Evolutionary conservation across 2,888 invertebrate genomes (phyloP).

Genomic region (Rhodophaea formosa): DNA sequence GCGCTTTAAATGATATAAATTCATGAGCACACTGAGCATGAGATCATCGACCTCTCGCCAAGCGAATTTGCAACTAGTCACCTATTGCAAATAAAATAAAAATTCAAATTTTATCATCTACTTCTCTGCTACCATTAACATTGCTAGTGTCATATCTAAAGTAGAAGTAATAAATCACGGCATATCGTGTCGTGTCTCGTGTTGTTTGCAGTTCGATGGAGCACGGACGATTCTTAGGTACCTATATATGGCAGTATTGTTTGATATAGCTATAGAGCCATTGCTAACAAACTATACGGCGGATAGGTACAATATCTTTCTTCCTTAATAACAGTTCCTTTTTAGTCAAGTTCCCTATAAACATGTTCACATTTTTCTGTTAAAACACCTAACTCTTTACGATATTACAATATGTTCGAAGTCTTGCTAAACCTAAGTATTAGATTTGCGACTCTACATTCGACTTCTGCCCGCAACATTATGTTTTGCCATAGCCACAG

Average conservation of each 20-base stretch:
- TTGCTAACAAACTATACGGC: background rate
- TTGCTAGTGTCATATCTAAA: background rate
- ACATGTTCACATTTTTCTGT: no score
- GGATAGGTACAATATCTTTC: background rate
- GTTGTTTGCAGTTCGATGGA: slow-evolving; percentile 22
- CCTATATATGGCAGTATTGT: slow-evolving; percentile 18
- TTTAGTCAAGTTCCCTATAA: background rate
- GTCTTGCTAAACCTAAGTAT: no score
- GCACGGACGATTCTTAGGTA: slow-evolving; percentile 32
- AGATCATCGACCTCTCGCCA: slow-evolving; percentile 7
- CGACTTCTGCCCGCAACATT: no score
- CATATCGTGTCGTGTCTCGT: slow-evolving; percentile 31
- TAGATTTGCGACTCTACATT: no score
- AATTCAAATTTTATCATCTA: background rate
- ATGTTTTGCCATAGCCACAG: no score
- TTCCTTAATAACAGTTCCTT: background rate
- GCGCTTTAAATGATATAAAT: slow-evolving; percentile 5
- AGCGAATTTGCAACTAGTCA: background rate
- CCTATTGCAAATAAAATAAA: background rate
- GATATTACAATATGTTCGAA: no score
- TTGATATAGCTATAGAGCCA: background rate
- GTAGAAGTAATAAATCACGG: slow-evolving; percentile 37
- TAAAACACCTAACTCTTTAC: no score
- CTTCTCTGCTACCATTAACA: background rate
- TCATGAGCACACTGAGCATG: slow-evolving; percentile 3